These are phyloP conservation scores for Patella depressa DNA, from an alignment of 2,888 invertebrate species.

Conservation along the genomic window DNA sequence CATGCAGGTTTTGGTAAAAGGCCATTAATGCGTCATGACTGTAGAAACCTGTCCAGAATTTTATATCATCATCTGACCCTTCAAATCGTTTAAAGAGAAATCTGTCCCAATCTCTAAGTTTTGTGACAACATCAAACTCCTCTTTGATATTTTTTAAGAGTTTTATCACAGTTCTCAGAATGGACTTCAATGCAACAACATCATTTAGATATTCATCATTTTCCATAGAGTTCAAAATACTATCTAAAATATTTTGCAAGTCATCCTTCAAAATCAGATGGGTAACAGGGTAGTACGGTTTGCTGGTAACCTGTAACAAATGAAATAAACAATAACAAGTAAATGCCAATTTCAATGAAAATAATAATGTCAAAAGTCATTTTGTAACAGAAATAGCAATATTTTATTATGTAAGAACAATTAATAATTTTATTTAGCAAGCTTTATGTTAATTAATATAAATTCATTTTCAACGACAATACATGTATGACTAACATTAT, in stretches of 20 bases:
- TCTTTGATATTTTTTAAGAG: not conserved
- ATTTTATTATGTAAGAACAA: not conserved
- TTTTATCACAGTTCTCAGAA: not conserved
- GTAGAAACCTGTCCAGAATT: not conserved
- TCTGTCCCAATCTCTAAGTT: not conserved
- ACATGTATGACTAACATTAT: too few relatives aligned
- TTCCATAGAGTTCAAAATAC: not conserved
- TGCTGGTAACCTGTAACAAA: not conserved
- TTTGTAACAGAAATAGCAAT: not conserved
- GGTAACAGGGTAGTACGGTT: not conserved
- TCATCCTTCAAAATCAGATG: not conserved
- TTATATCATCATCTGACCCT: not conserved
- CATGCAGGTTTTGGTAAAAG: not conserved
- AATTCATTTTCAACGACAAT: too few relatives aligned
- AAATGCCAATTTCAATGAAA: too few relatives aligned
- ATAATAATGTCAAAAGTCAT: too few relatives aligned
- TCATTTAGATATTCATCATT: not conserved
- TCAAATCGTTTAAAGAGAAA: not conserved
- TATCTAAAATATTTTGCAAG: not conserved
- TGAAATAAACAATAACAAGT: too few relatives aligned
- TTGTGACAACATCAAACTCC: not conserved
- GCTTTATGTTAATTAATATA: too few relatives aligned
- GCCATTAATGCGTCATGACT: conserved; percentile 1
- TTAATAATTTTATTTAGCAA: too few relatives aligned
- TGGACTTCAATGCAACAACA: not conserved